Conservation (phyloP, 2,888 invertebrate species). For the Didymodactylos carnosus region DNA sequence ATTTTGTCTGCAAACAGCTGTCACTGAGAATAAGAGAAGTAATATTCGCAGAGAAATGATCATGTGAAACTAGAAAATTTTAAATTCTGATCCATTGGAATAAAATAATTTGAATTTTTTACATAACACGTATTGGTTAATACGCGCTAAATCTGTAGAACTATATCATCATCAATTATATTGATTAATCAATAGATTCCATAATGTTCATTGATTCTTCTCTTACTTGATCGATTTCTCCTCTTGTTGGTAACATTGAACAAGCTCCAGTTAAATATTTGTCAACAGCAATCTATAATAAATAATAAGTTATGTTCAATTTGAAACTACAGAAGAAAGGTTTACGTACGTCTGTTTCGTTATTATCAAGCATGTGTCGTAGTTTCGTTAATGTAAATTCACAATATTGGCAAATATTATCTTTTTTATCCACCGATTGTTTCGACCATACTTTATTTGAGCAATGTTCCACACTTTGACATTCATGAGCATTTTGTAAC, state of each 20-base stretch:
- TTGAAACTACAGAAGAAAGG: too few relatives aligned
- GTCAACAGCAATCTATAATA: neutral
- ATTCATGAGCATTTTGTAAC: neutral
- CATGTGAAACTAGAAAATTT: too few relatives aligned
- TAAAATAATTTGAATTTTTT: too few relatives aligned
- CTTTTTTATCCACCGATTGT: neutral
- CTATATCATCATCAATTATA: too few relatives aligned
- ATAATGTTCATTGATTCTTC: neutral
- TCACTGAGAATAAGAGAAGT: too few relatives aligned
- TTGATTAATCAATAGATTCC: too few relatives aligned
- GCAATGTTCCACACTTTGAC: neutral
- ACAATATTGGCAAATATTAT: neutral
- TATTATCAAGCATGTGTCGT: neutral
- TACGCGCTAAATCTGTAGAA: too few relatives aligned
- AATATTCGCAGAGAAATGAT: too few relatives aligned
- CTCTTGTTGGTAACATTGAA: neutral
- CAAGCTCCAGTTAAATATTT: neutral
- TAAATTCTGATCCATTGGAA: too few relatives aligned
- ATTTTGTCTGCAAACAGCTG: too few relatives aligned
- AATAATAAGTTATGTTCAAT: too few relatives aligned
- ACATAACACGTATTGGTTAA: too few relatives aligned
- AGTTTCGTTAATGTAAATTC: neutral
- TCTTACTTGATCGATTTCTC: neutral
- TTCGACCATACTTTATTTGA: neutral
- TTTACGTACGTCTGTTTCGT: neutral